Evolutionary conservation across 2,888 invertebrate genomes (phyloP).

Genomic region (Catocala fraxini): DNA sequence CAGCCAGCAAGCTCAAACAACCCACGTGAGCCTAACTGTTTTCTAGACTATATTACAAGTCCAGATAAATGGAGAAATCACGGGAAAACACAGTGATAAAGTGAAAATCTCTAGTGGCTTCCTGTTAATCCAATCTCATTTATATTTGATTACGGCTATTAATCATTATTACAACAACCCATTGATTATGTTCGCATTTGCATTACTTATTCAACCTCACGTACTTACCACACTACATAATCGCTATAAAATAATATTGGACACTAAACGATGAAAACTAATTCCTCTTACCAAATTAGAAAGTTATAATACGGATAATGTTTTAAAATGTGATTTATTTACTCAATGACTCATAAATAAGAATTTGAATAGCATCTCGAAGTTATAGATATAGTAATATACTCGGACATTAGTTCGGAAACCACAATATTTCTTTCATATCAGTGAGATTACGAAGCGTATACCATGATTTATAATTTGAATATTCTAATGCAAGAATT

Average conservation of each 20-base stretch:
- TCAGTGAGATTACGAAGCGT: constrained; percentile 60
- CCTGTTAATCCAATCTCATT: constrained; percentile 10
- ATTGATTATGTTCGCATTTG: constrained; percentile 13
- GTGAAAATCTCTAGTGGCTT: constrained; percentile 7
- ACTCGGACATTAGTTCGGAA: constrained; percentile 55
- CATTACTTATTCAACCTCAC: constrained; percentile 11
- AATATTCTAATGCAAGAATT: constrained; percentile 66
- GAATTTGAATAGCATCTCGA: constrained; percentile 51
- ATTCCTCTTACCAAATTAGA: constrained; percentile 40
- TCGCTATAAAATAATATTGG: constrained; percentile 13
- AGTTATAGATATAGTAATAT: constrained; percentile 57
- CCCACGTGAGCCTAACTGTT: no score
- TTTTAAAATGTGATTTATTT: constrained; percentile 47
- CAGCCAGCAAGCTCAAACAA: no score
- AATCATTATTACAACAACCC: constrained; percentile 13
- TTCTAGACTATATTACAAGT: no score
- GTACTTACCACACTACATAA: constrained; percentile 15
- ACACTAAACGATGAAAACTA: constrained; percentile 22
- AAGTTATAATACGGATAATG: constrained; percentile 37
- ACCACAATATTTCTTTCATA: constrained; percentile 67
- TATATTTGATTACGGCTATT: constrained; percentile 12
- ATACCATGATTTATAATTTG: constrained; percentile 64
- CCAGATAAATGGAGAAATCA: not conserved
- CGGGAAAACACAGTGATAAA: constrained; percentile 5
- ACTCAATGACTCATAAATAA: constrained; percentile 47